Conservation (phyloP, 1,140 invertebrate species). For the Euwallacea similis region DNA sequence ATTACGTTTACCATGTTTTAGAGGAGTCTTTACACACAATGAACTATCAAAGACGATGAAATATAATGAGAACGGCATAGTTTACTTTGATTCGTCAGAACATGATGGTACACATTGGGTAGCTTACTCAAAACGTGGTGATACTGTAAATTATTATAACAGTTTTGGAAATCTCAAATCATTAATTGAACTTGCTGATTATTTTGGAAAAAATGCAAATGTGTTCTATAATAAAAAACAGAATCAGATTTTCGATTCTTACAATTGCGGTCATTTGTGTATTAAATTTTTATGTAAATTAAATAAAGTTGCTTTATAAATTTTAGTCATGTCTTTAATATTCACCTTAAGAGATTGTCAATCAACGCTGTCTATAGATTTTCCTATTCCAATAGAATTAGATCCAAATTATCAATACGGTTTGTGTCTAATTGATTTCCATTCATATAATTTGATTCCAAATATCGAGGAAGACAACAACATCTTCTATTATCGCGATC, state of each 20-base stretch:
- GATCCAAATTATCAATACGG: no score
- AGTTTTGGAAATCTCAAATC: conserved; percentile 38
- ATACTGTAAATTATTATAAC: conserved; percentile 34
- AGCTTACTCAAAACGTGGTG: conserved; percentile 28
- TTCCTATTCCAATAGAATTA: no score
- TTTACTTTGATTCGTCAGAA: conserved; percentile 47
- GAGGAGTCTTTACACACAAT: conserved; percentile 26
- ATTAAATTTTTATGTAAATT: no score
- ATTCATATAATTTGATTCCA: conserved; percentile 35
- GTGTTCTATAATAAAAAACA: conserved; percentile 31
- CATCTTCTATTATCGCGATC: conserved; percentile 35
- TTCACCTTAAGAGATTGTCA: conserved; percentile 31
- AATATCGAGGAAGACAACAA: conserved; percentile 31
- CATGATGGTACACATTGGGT: conserved; percentile 49
- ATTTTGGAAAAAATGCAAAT: conserved; percentile 24
- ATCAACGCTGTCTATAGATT: no score
- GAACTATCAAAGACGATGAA: conserved; percentile 16
- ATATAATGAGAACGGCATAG: conserved; percentile 47
- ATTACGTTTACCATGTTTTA: conserved; percentile 23
- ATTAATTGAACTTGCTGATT: conserved; percentile 29
- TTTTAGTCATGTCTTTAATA: background rate
- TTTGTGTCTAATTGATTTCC: conserved; percentile 27
- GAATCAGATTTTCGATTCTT: conserved; percentile 26
- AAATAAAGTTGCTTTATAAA: background rate
- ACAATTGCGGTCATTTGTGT: conserved; percentile 40